Conservation (phyloP, 2,888 invertebrate genomes). For the Tipula helvola region DNA sequence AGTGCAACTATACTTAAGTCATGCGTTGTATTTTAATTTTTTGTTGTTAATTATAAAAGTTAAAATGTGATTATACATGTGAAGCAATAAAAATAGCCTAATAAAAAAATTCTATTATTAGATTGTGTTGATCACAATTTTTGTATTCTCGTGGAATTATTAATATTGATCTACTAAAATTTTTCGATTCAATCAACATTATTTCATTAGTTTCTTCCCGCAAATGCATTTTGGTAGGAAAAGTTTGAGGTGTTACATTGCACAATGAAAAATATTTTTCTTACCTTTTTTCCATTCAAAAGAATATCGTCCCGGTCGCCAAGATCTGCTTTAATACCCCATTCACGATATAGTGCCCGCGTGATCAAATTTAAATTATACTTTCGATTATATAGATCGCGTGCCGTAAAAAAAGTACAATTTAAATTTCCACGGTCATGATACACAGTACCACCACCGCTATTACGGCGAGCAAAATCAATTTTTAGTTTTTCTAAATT, state of each 20-base stretch:
- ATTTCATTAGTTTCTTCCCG: too few relatives aligned
- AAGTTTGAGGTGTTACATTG: too few relatives aligned
- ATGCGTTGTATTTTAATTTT: background rate
- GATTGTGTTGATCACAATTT: background rate
- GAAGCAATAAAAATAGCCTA: background rate
- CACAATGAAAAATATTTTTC: background rate
- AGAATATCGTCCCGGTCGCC: constrained; percentile 80
- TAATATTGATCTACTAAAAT: background rate
- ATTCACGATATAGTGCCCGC: constrained; percentile 67
- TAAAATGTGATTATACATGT: background rate
- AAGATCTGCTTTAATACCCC: constrained; percentile 62
- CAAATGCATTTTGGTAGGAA: too few relatives aligned
- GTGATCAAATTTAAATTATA: constrained; percentile 81
- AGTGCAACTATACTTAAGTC: background rate
- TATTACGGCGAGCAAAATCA: constrained; percentile 73
- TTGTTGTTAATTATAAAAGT: background rate
- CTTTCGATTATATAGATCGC: constrained; percentile 69
- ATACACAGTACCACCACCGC: constrained; percentile 94
- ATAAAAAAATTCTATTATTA: background rate
- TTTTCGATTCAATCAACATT: too few relatives aligned
- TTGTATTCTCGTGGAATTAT: background rate
- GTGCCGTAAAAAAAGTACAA: constrained; percentile 79
- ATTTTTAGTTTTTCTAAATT: constrained; percentile 53
- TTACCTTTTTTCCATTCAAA: constrained; percentile 49
- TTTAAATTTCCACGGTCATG: constrained; percentile 92